phyloP scores from a whole-genome alignment of 2,113 vertebrate genomes.

The Actenoides lindsayi region DNA sequence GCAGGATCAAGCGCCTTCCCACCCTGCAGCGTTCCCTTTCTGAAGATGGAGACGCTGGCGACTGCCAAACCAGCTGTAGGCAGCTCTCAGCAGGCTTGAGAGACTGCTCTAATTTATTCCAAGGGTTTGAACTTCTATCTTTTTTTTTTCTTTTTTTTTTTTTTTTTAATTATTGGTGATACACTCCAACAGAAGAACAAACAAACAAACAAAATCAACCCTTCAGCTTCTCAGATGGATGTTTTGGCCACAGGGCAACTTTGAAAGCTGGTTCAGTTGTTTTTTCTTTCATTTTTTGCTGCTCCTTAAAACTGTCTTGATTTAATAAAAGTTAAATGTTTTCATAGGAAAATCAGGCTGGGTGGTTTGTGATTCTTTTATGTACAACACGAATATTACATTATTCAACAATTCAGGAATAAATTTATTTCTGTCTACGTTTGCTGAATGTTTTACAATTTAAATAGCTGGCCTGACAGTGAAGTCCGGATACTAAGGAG shows the following conservation, averaged over 20 bases:
- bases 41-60: neutral
- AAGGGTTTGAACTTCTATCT: neutral
- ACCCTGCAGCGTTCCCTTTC: accelerated
- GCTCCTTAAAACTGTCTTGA: conserved; percentile 60
- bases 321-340: conserved; percentile 69
- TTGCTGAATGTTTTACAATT: neutral
- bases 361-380: conserved; percentile 57
- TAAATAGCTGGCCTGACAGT: neutral
- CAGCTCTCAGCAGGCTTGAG: neutral
- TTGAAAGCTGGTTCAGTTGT: conserved; percentile 29
- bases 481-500: neutral
- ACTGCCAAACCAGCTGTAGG: neutral
- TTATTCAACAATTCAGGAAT: conserved; percentile 61
- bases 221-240: conserved; percentile 32
- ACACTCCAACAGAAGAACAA: conserved; percentile 31
- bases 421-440: conserved; percentile 18
- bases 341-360: conserved; percentile 52
- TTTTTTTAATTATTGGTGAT: conserved; percentile 46
- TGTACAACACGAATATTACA: conserved; percentile 48
- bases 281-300: neutral
- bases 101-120: neutral
- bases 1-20: neutral
- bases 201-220: conserved; percentile 49
- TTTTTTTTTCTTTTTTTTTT: neutral
- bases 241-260: conserved; percentile 58